Percentiles rank a stretch among this genome's conserved stretches.
phyloP scores from a whole-genome alignment of 2,888 invertebrate genomes.

The Mimumesa dahlbomi region DNA sequence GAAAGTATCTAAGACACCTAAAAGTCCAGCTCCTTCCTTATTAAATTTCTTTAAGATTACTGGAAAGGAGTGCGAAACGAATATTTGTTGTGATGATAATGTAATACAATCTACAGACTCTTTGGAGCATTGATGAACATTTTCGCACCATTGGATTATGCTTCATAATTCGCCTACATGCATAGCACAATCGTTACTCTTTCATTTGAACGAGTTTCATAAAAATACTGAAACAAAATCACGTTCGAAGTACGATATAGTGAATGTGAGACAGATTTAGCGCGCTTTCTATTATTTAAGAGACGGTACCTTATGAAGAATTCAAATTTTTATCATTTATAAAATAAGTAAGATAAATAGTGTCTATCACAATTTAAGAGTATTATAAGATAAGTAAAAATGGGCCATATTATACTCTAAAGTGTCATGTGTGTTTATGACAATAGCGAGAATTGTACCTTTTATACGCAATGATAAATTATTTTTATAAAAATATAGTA shows the following conservation, averaged over 20 bases:
- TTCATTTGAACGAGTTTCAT: constrained; percentile 20
- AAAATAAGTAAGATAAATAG: constrained; percentile 17
- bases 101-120: constrained; percentile 20
- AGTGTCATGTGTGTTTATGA: constrained; percentile 26
- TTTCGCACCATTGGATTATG: not conserved
- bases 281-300: constrained; percentile 30
- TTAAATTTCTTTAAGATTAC: constrained; percentile 69
- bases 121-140: not conserved
- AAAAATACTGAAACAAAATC: constrained; percentile 1
- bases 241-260: constrained; percentile 8
- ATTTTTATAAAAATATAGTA: constrained; percentile 53
- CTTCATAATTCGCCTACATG: constrained; percentile 8
- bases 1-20: constrained; percentile 60
- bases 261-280: constrained; percentile 21
- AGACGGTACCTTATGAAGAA: constrained; percentile 30
- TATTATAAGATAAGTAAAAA: constrained; percentile 34
- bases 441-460: constrained; percentile 27
- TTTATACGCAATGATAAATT: constrained; percentile 57
- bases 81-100: constrained; percentile 25
- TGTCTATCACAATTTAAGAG: constrained; percentile 17
- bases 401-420: constrained; percentile 36
- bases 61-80: constrained; percentile 43
- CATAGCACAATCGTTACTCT: not conserved
- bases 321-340: not conserved
- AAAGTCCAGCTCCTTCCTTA: constrained; percentile 65